phyloP scores from a whole-genome alignment of 2,797 vertebrate genomes.

The Scolopax rusticola region DNA sequence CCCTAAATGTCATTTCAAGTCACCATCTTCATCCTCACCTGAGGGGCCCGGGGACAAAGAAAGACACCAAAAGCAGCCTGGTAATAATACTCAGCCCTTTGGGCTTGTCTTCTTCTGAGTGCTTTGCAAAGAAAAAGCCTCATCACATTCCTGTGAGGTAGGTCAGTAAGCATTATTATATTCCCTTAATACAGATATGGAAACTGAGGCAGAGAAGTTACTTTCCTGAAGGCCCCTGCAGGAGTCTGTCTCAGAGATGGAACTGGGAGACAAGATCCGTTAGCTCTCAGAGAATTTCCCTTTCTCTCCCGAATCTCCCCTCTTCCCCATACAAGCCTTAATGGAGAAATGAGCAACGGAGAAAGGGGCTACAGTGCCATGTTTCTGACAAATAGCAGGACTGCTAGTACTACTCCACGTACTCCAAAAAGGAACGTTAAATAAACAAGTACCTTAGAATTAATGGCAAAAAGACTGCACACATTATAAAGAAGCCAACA shows the following conservation, averaged over 20 bases:
- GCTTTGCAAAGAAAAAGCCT: conserved; percentile 41
- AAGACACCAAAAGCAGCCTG: not conserved
- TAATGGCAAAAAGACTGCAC: not conserved
- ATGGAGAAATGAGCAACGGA: not conserved
- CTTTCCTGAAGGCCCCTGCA: not conserved
- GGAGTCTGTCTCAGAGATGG: not conserved
- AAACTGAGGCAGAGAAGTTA: conserved; percentile 25
- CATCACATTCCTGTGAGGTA: conserved; percentile 56
- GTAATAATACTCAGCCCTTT: conserved; percentile 11
- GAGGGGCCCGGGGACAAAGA: not conserved
- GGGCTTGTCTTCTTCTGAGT: not conserved
- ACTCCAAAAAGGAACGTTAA: conserved; percentile 3
- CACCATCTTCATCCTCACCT: not conserved
- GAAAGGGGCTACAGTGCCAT: not conserved
- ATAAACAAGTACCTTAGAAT: conserved; percentile 48
- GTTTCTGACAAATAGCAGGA: not conserved
- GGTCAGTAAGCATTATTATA: conserved; percentile 50
- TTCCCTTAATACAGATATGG: not conserved
- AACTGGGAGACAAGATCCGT: not conserved
- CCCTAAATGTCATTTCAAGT: conserved; percentile 5
- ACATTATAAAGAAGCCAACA: conserved; percentile 61
- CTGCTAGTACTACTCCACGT: not conserved
- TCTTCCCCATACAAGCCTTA: not conserved
- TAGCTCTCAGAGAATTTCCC: not conserved
- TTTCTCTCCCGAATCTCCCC: not conserved